Percentiles rank a stretch among this genome's conserved stretches.
Evolutionary conservation across 2,113 vertebrate species (phyloP).

Genomic region (Tachysurus vachellii): DNA sequence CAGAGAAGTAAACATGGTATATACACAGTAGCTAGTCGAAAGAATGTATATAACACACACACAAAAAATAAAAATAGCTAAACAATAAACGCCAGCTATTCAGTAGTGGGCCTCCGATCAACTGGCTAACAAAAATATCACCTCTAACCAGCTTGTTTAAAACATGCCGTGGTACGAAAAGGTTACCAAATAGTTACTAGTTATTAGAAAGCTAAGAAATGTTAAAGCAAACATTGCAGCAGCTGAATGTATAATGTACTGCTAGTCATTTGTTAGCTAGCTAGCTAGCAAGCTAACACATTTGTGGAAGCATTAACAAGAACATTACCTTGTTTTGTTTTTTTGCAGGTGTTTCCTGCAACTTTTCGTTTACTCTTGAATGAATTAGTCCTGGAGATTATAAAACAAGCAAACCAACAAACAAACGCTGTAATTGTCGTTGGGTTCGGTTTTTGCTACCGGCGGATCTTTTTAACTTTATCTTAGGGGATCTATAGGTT

Average conservation of each 20-base stretch:
- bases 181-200: too few relatives aligned
- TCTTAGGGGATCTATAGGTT: constrained; percentile 34
- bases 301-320: not conserved
- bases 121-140: not conserved
- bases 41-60: not conserved
- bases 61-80: not conserved
- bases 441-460: constrained; percentile 32
- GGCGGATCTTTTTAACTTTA: constrained; percentile 47
- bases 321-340: not conserved
- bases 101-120: not conserved
- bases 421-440: constrained; percentile 45
- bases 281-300: not conserved
- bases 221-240: too few relatives aligned
- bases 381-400: not conserved
- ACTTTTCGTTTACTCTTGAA: not conserved
- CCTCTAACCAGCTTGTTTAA: not conserved
- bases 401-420: constrained; percentile 33
- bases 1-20: not conserved
- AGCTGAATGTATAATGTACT: not conserved
- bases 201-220: not conserved
- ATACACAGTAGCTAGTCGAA: not conserved
- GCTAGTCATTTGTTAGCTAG: too few relatives aligned
- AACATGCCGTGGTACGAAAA: not conserved
- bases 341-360: not conserved
- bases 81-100: not conserved